A percentile compares a stretch with the other conserved stretches of the same genome.
Conservation (phyloP, 2,797 vertebrate species). For the Aphelocoma californica region DNA sequence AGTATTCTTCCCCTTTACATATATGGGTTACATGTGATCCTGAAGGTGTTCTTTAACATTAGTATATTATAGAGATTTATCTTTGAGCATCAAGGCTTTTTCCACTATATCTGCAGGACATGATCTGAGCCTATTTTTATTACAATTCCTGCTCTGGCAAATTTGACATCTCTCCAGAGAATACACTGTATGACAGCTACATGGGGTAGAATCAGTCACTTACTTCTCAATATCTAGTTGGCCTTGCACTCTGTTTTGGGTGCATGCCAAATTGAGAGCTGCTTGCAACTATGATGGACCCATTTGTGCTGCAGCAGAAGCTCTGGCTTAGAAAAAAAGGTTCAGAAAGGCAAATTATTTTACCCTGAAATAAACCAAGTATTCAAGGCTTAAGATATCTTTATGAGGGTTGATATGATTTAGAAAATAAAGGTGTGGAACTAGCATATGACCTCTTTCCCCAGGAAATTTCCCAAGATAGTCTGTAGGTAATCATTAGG, state of each 20-base stretch:
- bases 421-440: neutral
- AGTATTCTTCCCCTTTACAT: neutral
- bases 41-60: neutral
- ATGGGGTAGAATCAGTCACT: conserved; percentile 8
- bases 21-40: neutral
- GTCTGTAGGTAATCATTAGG: neutral
- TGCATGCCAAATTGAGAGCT: neutral
- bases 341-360: neutral
- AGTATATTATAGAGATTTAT: neutral
- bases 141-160: conserved; percentile 7
- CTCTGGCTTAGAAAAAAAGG: neutral
- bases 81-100: neutral
- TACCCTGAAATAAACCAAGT: neutral
- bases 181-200: conserved; percentile 58
- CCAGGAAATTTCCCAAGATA: neutral
- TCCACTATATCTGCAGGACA: neutral
- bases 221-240: neutral
- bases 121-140: conserved; percentile 50
- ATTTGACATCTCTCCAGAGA: conserved; percentile 45
- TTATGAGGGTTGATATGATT: neutral
- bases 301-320: neutral
- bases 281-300: neutral
- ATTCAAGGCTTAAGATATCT: neutral
- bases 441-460: neutral
- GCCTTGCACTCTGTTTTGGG: neutral